A percentile compares a stretch with the other conserved stretches of the same genome.
Evolutionary conservation across 35 echinoderm and acorn worm genomes (phyloP).

Genomic region (Patiria miniata): DNA sequence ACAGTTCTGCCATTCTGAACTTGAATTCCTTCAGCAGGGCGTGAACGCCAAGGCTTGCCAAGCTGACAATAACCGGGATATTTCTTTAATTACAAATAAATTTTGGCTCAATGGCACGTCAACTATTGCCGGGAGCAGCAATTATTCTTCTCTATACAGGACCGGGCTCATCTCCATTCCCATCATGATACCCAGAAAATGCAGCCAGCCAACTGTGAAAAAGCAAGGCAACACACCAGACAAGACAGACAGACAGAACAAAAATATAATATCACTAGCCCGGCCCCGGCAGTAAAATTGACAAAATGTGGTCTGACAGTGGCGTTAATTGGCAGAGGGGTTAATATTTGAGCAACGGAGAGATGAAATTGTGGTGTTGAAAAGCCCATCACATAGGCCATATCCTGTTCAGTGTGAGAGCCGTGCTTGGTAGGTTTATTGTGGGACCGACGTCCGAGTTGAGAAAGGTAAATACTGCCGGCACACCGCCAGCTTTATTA

Average conservation of each 20-base stretch:
- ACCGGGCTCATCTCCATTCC: not conserved
- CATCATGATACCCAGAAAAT: conserved; percentile 19
- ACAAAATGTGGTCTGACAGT: too few relatives aligned
- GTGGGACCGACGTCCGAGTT: not conserved
- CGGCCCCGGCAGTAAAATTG: not conserved
- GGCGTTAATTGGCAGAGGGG: not conserved
- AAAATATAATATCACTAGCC: not conserved
- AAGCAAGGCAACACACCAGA: not conserved
- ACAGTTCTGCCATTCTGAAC: not conserved
- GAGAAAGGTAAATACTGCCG: not conserved
- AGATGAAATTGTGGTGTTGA: not conserved
- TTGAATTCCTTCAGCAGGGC: conserved; percentile 35
- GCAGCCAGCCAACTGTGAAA: not conserved
- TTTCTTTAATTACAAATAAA: conserved; percentile 77
- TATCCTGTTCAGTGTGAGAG: not conserved
- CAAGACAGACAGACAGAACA: conserved; percentile 4
- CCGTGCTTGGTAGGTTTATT: not conserved
- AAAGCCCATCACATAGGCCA: not conserved
- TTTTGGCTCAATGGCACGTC: conserved; percentile 54
- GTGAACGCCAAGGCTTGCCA: conserved; percentile 50
- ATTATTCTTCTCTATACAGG: conserved; percentile 49
- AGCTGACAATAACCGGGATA: conserved; percentile 37
- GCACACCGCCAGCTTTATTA: not conserved
- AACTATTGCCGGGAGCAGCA: conserved; percentile 62
- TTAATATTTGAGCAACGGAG: not conserved